phyloP scores from a whole-genome alignment of 2,888 invertebrate genomes.

The Caenorhabditis wallacei region DNA sequence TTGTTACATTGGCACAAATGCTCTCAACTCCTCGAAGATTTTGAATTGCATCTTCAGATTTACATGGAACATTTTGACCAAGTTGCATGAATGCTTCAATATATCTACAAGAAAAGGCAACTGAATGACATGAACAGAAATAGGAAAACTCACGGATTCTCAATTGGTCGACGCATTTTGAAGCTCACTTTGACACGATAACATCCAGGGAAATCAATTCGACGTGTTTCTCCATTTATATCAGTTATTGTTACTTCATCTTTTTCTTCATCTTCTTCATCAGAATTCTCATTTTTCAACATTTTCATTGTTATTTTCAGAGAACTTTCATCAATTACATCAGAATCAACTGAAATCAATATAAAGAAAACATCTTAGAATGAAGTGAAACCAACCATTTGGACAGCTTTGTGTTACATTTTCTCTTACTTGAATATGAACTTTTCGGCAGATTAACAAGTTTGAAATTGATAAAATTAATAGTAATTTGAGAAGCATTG shows the following conservation, averaged over 20 bases:
- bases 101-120: conserved; percentile 67
- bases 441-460: conserved; percentile 29
- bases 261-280: conserved; percentile 54
- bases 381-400: conserved; percentile 59
- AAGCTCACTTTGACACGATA: conserved; percentile 76
- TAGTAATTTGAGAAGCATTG: conserved; percentile 32
- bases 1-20: conserved; percentile 77
- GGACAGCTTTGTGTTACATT: conserved; percentile 73
- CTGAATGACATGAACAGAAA: not conserved
- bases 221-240: conserved; percentile 65
- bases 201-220: conserved; percentile 77
- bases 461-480: conserved; percentile 9
- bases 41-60: conserved; percentile 53
- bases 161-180: conserved; percentile 71
- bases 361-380: not conserved
- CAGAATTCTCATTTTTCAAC: conserved; percentile 56
- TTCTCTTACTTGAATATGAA: conserved; percentile 69
- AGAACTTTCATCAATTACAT: conserved; percentile 73
- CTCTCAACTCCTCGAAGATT: conserved; percentile 62
- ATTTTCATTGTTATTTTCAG: conserved; percentile 74
- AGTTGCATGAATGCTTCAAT: conserved; percentile 78
- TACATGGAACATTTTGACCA: conserved; percentile 77
- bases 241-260: conserved; percentile 69
- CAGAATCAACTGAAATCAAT: conserved; percentile 67
- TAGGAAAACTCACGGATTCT: conserved; percentile 68